phyloP scores from a whole-genome alignment of 2,888 invertebrate genomes.

The Athalia rosae region DNA sequence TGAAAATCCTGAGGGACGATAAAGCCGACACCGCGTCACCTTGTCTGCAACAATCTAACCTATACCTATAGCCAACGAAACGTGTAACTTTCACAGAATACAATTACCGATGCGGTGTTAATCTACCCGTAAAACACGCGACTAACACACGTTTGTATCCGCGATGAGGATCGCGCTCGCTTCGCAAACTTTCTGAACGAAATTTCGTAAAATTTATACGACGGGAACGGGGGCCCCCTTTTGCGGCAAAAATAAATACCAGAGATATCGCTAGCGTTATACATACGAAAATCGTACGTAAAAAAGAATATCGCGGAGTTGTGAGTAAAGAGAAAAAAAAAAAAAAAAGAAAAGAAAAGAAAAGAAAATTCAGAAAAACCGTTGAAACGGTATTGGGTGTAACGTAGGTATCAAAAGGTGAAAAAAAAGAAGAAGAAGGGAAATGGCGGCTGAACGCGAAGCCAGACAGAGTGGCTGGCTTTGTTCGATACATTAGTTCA shows the following conservation, averaged over 20 bases:
- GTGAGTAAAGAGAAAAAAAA: not conserved
- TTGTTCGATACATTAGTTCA: slow-evolving; percentile 22
- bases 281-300: not conserved
- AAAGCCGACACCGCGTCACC: not conserved
- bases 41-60: not conserved
- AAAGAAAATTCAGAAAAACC: not conserved
- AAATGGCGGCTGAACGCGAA: slow-evolving; percentile 4
- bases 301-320: no score
- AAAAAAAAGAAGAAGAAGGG: not conserved
- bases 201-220: slow-evolving; percentile 14
- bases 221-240: not conserved
- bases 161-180: not conserved
- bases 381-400: not conserved
- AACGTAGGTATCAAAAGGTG: not conserved
- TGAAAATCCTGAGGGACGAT: not conserved
- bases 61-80: slow-evolving; percentile 19
- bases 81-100: slow-evolving; percentile 25
- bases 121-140: slow-evolving; percentile 3
- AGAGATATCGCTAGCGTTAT: not conserved
- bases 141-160: not conserved
- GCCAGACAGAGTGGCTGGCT: slow-evolving; percentile 37
- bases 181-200: slow-evolving; percentile 29
- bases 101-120: slow-evolving; percentile 33
- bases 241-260: not conserved
- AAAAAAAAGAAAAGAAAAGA: not conserved